Conservation (phyloP, 2,797 vertebrate species). For the Thalassophryne amazonica region DNA sequence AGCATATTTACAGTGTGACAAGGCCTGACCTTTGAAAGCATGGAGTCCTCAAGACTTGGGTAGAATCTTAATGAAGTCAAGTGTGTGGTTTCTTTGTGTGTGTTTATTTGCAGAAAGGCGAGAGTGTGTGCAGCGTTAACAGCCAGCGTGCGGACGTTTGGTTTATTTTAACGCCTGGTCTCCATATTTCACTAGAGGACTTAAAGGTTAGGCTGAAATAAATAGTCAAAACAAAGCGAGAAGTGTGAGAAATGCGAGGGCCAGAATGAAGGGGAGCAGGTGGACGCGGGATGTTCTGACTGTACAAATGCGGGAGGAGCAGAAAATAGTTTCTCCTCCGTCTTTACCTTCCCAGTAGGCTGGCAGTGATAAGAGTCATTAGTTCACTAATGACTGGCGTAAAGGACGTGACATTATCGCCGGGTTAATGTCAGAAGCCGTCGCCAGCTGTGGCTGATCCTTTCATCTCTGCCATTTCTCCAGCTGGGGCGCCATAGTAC, state of each 20-base stretch:
- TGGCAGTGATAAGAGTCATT: slow-evolving; percentile 57
- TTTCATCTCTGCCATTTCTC: slow-evolving; percentile 67
- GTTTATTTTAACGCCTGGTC: slow-evolving; percentile 26
- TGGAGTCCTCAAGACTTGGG: slow-evolving; percentile 26
- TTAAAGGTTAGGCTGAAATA: slow-evolving; percentile 28
- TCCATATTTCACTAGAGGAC: slow-evolving; percentile 1
- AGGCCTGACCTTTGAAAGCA: slow-evolving; percentile 76
- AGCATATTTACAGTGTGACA: slow-evolving; percentile 76
- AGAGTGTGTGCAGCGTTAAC: neutral
- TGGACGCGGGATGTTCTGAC: neutral
- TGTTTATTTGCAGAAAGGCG: slow-evolving; percentile 15
- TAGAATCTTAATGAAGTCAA: slow-evolving; percentile 63
- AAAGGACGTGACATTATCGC: slow-evolving; percentile 73
- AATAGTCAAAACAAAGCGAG: neutral
- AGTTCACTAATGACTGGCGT: slow-evolving; percentile 61
- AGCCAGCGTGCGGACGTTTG: neutral
- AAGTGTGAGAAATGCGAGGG: neutral
- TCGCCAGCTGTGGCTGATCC: slow-evolving; percentile 55
- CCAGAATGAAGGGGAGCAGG: neutral
- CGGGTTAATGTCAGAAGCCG: slow-evolving; percentile 65
- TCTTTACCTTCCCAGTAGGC: slow-evolving; percentile 17
- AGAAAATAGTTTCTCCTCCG: neutral
- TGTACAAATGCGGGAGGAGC: neutral
- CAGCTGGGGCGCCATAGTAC: slow-evolving; percentile 31
- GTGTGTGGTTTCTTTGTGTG: slow-evolving; percentile 24